These are phyloP conservation scores for Benthosema pterotum DNA, from an alignment of 2,797 vertebrate species.

Conservation along the genomic window DNA sequence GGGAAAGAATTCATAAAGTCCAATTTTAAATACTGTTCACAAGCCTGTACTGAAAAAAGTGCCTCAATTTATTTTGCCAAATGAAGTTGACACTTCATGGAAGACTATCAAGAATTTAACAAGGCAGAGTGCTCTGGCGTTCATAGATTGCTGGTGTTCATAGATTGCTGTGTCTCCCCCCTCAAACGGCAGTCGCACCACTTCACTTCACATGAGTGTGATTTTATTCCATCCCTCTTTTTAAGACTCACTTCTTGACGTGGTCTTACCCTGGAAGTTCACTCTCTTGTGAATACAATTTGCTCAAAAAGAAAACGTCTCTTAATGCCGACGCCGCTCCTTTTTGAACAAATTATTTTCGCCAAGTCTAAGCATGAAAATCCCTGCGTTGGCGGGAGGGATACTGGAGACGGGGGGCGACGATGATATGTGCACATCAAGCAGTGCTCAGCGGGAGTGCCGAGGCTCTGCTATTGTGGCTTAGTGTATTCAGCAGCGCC, in stretches of 20 bases:
- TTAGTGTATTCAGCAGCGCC: constrained; percentile 63
- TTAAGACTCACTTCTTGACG: constrained; percentile 12
- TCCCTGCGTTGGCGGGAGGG: constrained; percentile 56
- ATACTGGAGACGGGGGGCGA: constrained; percentile 66
- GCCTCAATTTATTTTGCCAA: too few species aligned
- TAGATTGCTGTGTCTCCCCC: too few species aligned
- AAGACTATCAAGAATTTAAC: too few species aligned
- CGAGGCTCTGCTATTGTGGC: constrained; percentile 45
- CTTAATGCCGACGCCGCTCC: constrained; percentile 52
- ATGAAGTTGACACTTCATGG: too few species aligned
- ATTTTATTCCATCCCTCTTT: too few species aligned
- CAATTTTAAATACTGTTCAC: too few species aligned
- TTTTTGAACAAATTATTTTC: constrained; percentile 56
- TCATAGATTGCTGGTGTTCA: too few species aligned
- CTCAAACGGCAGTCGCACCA: too few species aligned
- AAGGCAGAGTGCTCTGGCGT: too few species aligned
- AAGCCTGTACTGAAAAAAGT: too few species aligned
- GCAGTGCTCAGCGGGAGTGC: constrained; percentile 49
- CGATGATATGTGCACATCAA: constrained; percentile 63
- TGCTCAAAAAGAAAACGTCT: constrained; percentile 24
- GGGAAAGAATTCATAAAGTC: too few species aligned
- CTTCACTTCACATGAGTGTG: too few species aligned
- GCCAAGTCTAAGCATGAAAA: constrained; percentile 61
- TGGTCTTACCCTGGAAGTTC: constrained; percentile 23
- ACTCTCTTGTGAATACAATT: not conserved